Base-by-base conservation (phyloP, 1,140 invertebrate species). In the Fopius arisanus region DNA sequence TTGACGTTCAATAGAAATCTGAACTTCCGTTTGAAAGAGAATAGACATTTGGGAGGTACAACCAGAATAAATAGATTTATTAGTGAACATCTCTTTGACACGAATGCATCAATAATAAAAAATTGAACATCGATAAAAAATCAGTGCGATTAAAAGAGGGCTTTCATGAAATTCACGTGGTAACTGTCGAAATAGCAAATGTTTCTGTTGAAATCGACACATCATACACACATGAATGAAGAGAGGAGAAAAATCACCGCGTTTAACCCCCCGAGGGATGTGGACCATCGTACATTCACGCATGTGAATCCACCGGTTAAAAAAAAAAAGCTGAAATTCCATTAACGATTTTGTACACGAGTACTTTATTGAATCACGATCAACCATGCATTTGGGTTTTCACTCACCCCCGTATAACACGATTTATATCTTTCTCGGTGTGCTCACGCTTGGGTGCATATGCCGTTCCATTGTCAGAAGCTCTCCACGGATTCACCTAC, bases 351-450 rank as follows among this genome's bases (percentile, higher is more conserved):
- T 74, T 76, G 75, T 80, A 59, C 54, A 59, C 62, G 19, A 68
- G 78, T 43, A 54, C 73, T 70, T 78, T 79, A 80, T 79, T 80
- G 79, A 80, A 80, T 80, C 74, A 74, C 40, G 74, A 77, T 70
- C 74, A 40, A 31, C 43, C 48, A 40, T 41, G 40, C 67, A 40
- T 70, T 66, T 74, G 78, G 63, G 73, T 78, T 77, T 78, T 69
- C 63, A 72, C 77, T 71, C 40, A 43, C 66, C 33, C 66, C 33
- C 28, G 54, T 62, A 68, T 66, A 72, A 71, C 40, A 73, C 75
- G 74, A 70, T 74, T 75, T 75, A 59, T 59, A 59, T 59, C 54
- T 59, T 59, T 59, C 54, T 26, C 54, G 54, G 23, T 59, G 54
- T 59, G 54, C 54, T 59, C 23, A 59, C 54, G 23, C 54, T 59